A percentile compares a stretch with the other conserved stretches of the same genome.
Conservation (phyloP, 2,113 vertebrate species). For the Microcebus griseorufus region DNA sequence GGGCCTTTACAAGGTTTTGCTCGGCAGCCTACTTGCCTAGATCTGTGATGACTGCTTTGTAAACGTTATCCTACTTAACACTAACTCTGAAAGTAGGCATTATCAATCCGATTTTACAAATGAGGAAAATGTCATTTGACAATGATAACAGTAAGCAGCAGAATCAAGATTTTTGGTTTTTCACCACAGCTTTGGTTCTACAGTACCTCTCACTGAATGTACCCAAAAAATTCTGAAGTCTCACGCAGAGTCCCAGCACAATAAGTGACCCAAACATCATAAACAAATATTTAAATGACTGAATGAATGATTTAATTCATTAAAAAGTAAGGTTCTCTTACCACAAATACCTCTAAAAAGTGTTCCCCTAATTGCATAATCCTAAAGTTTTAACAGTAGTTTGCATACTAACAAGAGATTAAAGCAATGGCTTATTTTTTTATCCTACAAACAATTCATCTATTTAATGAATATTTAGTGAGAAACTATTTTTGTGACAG, state of each 20-base stretch:
- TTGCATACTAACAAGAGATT: neutral
- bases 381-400: neutral
- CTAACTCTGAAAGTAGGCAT: neutral
- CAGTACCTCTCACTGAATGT: neutral
- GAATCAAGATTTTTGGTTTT: neutral
- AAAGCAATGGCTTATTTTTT: constrained; percentile 26
- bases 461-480: constrained; percentile 25
- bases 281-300: constrained; percentile 12
- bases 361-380: constrained; percentile 20
- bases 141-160: neutral
- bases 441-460: constrained; percentile 32
- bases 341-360: constrained; percentile 35
- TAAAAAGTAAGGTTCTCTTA: constrained; percentile 33
- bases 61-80: neutral
- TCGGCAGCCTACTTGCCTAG: neutral
- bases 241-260: neutral
- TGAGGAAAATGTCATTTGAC: neutral
- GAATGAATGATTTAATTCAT: constrained; percentile 29
- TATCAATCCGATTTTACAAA: constrained; percentile 8
- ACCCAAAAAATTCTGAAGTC: constrained; percentile 16
- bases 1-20: neutral
- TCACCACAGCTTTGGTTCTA: neutral
- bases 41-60: neutral
- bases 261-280: neutral
- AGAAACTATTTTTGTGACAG: constrained; percentile 33